Evolutionary conservation across 2,113 vertebrate genomes (phyloP).

Genomic region (Cygnus buccinator): DNA sequence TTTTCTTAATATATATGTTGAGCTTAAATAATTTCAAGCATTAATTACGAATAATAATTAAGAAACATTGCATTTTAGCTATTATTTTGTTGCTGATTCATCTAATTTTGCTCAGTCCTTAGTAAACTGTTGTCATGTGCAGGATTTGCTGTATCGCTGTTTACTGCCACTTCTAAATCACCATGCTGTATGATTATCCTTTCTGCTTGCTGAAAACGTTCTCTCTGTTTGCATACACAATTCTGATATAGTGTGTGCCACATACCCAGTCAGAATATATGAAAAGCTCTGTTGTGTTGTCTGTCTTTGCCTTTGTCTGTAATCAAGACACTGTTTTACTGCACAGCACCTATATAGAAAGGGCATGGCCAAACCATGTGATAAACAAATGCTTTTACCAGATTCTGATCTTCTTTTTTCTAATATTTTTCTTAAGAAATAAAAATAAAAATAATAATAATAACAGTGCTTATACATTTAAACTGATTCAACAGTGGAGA

Average conservation of each 20-base stretch:
- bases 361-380: neutral
- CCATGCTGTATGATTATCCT: neutral
- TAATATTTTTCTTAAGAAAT: neutral
- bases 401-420: neutral
- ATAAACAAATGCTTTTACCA: neutral
- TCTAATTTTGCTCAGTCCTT: neutral
- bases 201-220: neutral
- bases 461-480: neutral
- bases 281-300: neutral
- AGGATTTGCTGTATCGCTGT: neutral
- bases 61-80: neutral
- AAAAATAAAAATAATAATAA: neutral
- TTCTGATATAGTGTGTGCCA: neutral
- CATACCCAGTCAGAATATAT: neutral
- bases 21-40: neutral
- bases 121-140: neutral
- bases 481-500: neutral
- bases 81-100: neutral
- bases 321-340: neutral
- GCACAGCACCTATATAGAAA: neutral
- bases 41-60: neutral
- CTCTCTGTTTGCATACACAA: neutral
- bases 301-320: neutral
- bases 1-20: neutral
- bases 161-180: neutral